phyloP scores from a whole-genome alignment of 2,888 invertebrate species.

The Bimastos eiseni region DNA sequence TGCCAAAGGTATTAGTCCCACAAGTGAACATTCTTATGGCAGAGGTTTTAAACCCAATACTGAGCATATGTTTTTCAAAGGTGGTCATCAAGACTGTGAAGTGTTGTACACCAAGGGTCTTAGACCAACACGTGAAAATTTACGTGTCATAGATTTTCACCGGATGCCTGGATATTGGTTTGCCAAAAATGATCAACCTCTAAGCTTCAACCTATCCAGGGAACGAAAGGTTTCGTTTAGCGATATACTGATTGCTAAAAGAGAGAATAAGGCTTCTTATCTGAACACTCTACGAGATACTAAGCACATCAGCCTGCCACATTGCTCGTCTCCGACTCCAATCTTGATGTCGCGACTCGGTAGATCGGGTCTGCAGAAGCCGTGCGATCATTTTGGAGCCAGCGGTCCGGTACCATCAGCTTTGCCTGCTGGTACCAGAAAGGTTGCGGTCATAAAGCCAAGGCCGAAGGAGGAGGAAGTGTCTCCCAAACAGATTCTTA shows the following conservation, averaged over 20 bases:
- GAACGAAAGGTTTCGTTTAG: background rate
- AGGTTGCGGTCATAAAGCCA: background rate
- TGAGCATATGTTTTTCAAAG: background rate
- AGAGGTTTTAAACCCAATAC: background rate
- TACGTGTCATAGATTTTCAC: accelerated
- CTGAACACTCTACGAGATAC: background rate
- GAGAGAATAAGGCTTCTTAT: background rate
- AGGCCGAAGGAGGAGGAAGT: background rate
- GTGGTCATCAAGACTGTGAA: background rate
- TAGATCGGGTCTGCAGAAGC: background rate
- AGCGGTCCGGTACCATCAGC: background rate
- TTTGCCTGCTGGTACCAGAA: background rate
- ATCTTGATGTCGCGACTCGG: background rate
- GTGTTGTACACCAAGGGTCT: background rate
- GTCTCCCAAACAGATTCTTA: background rate
- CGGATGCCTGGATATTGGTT: background rate
- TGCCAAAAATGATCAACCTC: background rate
- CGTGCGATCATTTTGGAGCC: background rate
- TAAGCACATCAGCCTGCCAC: background rate
- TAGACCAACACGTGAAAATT: background rate
- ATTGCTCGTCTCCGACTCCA: background rate
- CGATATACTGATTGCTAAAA: background rate
- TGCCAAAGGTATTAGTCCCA: background rate
- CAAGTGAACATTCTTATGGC: background rate
- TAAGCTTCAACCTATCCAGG: background rate